Conservation (phyloP, 2,888 invertebrate species). For the Hirudinaria manillensis region DNA sequence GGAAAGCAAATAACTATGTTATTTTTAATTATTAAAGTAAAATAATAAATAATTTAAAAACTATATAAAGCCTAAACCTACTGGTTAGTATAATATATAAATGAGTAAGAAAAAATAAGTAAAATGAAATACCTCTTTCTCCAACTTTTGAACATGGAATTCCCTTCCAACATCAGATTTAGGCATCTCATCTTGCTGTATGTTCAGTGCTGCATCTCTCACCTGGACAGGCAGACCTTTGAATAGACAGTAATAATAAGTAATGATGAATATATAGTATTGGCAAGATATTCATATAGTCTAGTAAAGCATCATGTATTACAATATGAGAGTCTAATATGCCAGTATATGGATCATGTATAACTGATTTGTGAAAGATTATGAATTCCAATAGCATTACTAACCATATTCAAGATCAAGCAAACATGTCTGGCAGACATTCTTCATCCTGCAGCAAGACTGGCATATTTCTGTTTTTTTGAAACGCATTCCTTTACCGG, state of each 20-base stretch:
- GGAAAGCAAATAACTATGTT: background rate
- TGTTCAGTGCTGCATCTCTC: slow-evolving; percentile 79
- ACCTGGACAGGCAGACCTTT: slow-evolving; percentile 64
- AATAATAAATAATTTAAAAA: background rate
- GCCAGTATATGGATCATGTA: no score
- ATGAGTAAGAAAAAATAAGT: background rate
- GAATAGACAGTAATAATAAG: background rate
- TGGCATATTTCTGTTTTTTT: slow-evolving; percentile 95
- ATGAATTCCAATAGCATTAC: no score
- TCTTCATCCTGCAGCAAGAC: slow-evolving; percentile 86
- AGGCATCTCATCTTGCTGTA: slow-evolving; percentile 76
- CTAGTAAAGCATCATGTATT: no score
- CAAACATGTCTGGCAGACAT: slow-evolving; percentile 91
- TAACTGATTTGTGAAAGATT: background rate
- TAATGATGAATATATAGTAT: no score
- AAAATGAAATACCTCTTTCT: slow-evolving; percentile 63
- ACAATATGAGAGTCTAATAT: background rate
- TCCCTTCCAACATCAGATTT: slow-evolving; percentile 90
- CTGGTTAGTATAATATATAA: background rate
- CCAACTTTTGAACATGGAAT: slow-evolving; percentile 84
- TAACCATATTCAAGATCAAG: slow-evolving; percentile 81
- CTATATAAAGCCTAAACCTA: background rate
- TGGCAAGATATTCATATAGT: no score
- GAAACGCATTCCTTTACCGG: slow-evolving; percentile 87
- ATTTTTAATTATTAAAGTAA: background rate